phyloP scores from a whole-genome alignment of 92 coral and sea anemone genomes.

The Zoanthus sociatus region DNA sequence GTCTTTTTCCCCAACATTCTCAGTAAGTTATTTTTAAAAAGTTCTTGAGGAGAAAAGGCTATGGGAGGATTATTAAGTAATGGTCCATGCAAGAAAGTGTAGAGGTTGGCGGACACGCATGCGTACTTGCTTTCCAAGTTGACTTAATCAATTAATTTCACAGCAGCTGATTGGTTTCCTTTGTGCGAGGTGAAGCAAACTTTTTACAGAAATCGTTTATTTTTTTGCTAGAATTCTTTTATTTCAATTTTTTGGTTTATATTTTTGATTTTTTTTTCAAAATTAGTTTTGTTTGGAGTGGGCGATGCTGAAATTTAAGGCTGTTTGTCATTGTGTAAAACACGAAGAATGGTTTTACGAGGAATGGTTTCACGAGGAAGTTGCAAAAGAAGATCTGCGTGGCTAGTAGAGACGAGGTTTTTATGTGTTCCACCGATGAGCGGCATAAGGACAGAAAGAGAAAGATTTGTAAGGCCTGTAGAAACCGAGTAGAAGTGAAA shows the following conservation, averaged over 20 bases:
- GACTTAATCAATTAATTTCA: conserved; percentile 5
- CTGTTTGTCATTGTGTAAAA: conserved; percentile 16
- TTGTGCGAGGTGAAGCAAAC: neutral
- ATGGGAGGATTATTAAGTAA: too few relatives aligned
- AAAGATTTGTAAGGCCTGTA: conserved; percentile 22
- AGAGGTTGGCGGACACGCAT: conserved; percentile 8
- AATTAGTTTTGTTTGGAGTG: neutral
- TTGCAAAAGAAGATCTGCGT: neutral
- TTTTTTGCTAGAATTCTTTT: neutral
- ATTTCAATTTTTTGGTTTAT: neutral
- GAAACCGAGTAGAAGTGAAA: neutral
- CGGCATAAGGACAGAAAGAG: neutral
- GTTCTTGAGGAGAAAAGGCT: too few relatives aligned
- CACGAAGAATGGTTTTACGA: conserved; percentile 19
- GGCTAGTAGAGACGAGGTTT: conserved; percentile 8
- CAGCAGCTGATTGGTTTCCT: conserved; percentile 12
- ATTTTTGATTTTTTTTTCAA: neutral
- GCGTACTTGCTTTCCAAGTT: neutral
- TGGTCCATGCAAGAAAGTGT: neutral
- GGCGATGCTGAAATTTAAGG: neutral
- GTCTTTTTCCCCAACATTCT: too few relatives aligned
- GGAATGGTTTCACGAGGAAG: conserved; percentile 20
- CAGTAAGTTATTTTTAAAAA: too few relatives aligned
- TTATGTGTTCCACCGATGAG: neutral
- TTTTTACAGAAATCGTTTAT: neutral